phyloP scores from a whole-genome alignment of 2,113 vertebrate species.

The Apaloderma vittatum region DNA sequence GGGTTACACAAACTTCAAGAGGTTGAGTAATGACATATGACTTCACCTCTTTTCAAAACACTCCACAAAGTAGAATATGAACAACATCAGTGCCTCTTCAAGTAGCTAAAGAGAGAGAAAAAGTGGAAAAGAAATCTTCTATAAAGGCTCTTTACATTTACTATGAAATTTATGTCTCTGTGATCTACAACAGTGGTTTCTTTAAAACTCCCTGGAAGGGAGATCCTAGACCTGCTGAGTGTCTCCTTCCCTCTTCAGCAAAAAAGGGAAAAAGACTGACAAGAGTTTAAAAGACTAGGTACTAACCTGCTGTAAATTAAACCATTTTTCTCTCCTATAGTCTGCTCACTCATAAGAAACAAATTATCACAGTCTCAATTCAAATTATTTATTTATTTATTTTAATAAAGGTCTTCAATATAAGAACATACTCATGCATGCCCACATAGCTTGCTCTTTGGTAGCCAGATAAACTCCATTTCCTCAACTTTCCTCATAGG shows the following conservation, averaged over 20 bases:
- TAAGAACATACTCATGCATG: not conserved
- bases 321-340: not conserved
- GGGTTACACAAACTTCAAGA: constrained; percentile 54
- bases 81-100: not conserved
- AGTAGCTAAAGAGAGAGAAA: not conserved
- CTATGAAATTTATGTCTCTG: not conserved
- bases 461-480: not conserved
- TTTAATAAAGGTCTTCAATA: not conserved
- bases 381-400: not conserved
- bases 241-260: not conserved
- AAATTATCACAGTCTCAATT: not conserved
- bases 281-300: not conserved
- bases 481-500: not conserved
- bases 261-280: fast-evolving
- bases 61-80: constrained; percentile 2
- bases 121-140: not conserved
- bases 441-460: not conserved
- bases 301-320: not conserved
- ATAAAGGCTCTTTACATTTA: not conserved
- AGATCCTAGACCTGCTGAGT: not conserved
- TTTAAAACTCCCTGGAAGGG: not conserved
- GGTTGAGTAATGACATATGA: constrained; percentile 7
- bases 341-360: not conserved
- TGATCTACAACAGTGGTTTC: not conserved
- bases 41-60: constrained; percentile 29